Conservation (phyloP, 1,140 invertebrate genomes). For the Trichonephila inaurata region DNA sequence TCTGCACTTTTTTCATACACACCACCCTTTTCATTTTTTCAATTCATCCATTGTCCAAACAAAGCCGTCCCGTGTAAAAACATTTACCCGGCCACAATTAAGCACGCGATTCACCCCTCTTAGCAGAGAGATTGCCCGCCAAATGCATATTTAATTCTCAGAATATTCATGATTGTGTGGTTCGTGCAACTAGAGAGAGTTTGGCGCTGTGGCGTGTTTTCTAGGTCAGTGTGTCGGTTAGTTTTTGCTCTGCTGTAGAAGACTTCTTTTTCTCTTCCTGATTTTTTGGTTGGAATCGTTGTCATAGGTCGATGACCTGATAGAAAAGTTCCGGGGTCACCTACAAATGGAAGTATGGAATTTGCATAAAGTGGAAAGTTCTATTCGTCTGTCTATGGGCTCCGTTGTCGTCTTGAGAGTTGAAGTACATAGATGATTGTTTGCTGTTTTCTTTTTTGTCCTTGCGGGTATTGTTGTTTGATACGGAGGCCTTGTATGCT, state of each 20-base stretch:
- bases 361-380: slow-evolving; percentile 8
- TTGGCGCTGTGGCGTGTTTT: neutral
- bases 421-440: no score
- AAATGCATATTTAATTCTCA: neutral
- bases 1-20: no score
- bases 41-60: neutral
- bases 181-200: neutral
- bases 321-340: slow-evolving; percentile 3
- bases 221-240: slow-evolving; percentile 35
- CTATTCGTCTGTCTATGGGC: no score
- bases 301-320: slow-evolving; percentile 40
- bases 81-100: neutral
- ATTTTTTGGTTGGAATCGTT: slow-evolving; percentile 29
- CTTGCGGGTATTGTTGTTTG: no score
- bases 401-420: no score
- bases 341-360: neutral
- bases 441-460: no score
- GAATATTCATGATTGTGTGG: neutral
- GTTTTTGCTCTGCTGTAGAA: neutral
- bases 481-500: no score
- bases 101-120: neutral
- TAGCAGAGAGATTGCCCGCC: neutral
- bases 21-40: neutral
- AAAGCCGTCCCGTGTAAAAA: neutral
- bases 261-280: slow-evolving; percentile 42